These are phyloP conservation scores for Xenopus borealis DNA, from an alignment of 2,113 vertebrate genomes.

Conservation along the genomic window DNA sequence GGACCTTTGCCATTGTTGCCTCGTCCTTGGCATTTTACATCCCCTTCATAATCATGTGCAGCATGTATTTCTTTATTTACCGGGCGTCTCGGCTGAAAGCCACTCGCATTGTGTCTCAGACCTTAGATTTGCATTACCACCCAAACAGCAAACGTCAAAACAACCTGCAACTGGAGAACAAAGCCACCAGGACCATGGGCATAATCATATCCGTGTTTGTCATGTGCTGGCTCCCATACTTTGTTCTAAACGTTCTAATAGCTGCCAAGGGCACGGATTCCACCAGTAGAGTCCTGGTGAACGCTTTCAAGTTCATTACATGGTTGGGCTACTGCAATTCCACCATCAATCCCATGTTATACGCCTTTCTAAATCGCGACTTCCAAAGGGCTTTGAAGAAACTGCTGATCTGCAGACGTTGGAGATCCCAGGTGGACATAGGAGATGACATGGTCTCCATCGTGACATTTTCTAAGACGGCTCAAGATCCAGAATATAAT, in stretches of 20 bases:
- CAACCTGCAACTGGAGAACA: constrained; percentile 74
- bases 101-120: constrained; percentile 61
- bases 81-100: constrained; percentile 63
- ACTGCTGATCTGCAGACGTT: constrained; percentile 67
- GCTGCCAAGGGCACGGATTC: constrained; percentile 66
- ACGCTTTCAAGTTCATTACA: constrained; percentile 64
- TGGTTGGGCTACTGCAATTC: constrained; percentile 68
- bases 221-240: constrained; percentile 87
- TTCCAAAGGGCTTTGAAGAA: constrained; percentile 72
- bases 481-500: constrained; percentile 57
- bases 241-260: constrained; percentile 77
- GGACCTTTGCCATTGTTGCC: constrained; percentile 66
- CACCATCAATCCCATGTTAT: constrained; percentile 67
- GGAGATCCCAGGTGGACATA: constrained; percentile 60
- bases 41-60: constrained; percentile 66
- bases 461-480: constrained; percentile 64
- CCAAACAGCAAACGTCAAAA: constrained; percentile 66
- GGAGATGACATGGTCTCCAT: constrained; percentile 70
- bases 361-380: constrained; percentile 63
- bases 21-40: constrained; percentile 64
- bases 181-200: constrained; percentile 65
- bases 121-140: constrained; percentile 66
- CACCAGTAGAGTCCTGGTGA: constrained; percentile 48
- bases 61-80: constrained; percentile 71
- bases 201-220: constrained; percentile 81